Conservation (phyloP, 2,888 invertebrate genomes). For the Galerucella calmariensis region DNA sequence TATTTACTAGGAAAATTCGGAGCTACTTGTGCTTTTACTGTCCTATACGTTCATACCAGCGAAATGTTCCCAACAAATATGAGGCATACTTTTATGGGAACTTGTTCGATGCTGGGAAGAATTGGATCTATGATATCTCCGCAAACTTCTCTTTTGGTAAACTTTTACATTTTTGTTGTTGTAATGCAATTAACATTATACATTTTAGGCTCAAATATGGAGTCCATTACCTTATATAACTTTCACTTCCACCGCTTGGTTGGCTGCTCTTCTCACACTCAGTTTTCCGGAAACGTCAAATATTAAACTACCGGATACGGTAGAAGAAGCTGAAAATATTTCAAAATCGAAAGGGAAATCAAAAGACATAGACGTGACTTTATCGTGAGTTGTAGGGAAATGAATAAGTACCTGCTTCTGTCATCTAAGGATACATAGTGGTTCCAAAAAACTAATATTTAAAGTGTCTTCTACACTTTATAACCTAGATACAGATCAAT, state of each 20-base stretch:
- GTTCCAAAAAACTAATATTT: no score
- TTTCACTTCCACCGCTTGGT: constrained; percentile 72
- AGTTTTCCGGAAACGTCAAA: constrained; percentile 78
- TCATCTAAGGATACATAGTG: no score
- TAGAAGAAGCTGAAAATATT: constrained; percentile 74
- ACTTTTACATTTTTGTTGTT: constrained; percentile 43
- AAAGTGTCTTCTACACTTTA: no score
- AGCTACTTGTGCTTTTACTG: constrained; percentile 74
- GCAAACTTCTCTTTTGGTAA: constrained; percentile 75
- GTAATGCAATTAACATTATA: background rate
- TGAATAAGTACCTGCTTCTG: no score
- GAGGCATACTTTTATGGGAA: constrained; percentile 72
- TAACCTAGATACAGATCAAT: no score
- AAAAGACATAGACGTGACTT: background rate
- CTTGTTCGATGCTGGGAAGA: constrained; percentile 75
- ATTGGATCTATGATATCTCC: constrained; percentile 75
- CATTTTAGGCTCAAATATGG: constrained; percentile 61
- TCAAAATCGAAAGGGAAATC: constrained; percentile 7
- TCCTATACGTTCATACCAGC: constrained; percentile 75
- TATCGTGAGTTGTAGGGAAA: background rate
- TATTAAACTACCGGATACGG: constrained; percentile 74
- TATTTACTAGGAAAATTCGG: constrained; percentile 74
- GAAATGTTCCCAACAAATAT: constrained; percentile 76
- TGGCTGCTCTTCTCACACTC: constrained; percentile 72
- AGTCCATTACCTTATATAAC: constrained; percentile 71